phyloP scores from a whole-genome alignment of 2,797 vertebrate genomes.

The Paratrypauchen microcephalus region DNA sequence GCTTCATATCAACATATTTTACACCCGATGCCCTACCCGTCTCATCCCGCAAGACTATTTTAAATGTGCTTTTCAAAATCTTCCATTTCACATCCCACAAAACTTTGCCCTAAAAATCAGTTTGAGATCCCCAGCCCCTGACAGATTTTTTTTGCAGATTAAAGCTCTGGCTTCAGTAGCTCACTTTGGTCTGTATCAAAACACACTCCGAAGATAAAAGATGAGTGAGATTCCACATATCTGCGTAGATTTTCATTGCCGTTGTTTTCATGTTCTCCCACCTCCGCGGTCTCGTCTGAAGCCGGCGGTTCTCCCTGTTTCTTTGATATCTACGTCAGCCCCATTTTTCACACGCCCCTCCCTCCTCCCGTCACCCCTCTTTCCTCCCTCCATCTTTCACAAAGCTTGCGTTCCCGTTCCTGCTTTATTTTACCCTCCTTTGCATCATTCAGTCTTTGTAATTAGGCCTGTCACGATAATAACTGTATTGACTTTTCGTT shows the following conservation, averaged over 20 bases:
- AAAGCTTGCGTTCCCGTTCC: not conserved
- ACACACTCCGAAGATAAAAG: not conserved
- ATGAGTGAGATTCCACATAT: constrained; percentile 8
- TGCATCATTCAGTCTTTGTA: constrained; percentile 1
- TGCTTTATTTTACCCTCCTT: not conserved
- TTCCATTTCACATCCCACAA: not conserved
- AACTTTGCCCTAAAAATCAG: not conserved
- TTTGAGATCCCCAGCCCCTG: not conserved
- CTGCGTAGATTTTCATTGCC: constrained; percentile 19
- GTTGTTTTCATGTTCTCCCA: not conserved
- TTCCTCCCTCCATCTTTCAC: constrained; percentile 6
- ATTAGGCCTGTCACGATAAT: too few species aligned
- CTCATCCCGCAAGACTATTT: not conserved
- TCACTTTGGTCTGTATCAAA: not conserved
- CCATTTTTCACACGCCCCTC: constrained; percentile 24
- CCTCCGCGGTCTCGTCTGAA: constrained; percentile 20
- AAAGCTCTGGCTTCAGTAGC: not conserved
- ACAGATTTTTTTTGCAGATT: not conserved
- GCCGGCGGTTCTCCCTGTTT: constrained; percentile 15
- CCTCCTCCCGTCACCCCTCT: constrained; percentile 5
- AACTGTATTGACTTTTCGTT: too few species aligned
- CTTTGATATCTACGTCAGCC: constrained; percentile 46
- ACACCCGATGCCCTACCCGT: not conserved
- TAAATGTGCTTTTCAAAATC: not conserved
- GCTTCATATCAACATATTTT: too few species aligned